Evolutionary conservation across 2,113 vertebrate genomes (phyloP).

Genomic region (Percina caprodes): DNA sequence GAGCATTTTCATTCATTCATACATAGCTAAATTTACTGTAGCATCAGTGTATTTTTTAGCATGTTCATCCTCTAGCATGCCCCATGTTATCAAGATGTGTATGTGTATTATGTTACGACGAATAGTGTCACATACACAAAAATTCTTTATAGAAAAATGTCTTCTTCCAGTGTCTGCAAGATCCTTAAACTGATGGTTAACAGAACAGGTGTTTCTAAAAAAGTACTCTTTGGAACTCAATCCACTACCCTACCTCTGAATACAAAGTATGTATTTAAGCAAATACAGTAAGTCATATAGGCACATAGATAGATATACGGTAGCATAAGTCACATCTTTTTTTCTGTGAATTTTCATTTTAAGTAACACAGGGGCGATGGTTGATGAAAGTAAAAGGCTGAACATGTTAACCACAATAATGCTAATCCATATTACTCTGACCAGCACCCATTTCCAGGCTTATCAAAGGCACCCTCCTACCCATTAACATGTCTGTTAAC

Average conservation of each 20-base stretch:
- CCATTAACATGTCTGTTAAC: constrained; percentile 12
- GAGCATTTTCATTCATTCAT: not conserved
- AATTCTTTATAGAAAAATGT: not conserved
- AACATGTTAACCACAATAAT: not conserved
- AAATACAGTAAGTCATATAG: not conserved
- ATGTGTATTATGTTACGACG: not conserved
- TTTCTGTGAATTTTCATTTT: constrained; percentile 20
- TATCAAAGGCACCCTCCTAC: not conserved
- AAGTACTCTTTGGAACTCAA: not conserved
- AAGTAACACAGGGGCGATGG: not conserved
- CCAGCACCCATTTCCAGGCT: not conserved
- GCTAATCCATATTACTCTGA: not conserved
- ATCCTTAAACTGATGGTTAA: not conserved
- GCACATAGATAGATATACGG: not conserved
- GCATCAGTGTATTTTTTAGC: not conserved
- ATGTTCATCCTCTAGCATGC: not conserved
- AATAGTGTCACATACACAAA: not conserved
- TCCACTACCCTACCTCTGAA: not conserved
- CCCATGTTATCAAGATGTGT: not conserved
- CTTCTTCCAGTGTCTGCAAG: not conserved
- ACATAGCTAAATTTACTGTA: not conserved
- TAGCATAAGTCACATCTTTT: constrained; percentile 27
- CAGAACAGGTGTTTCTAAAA: not conserved
- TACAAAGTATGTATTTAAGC: not conserved
- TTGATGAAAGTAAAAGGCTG: constrained; percentile 25